Conservation (phyloP, 2,113 vertebrate species). For the Brachirus orientalis region DNA sequence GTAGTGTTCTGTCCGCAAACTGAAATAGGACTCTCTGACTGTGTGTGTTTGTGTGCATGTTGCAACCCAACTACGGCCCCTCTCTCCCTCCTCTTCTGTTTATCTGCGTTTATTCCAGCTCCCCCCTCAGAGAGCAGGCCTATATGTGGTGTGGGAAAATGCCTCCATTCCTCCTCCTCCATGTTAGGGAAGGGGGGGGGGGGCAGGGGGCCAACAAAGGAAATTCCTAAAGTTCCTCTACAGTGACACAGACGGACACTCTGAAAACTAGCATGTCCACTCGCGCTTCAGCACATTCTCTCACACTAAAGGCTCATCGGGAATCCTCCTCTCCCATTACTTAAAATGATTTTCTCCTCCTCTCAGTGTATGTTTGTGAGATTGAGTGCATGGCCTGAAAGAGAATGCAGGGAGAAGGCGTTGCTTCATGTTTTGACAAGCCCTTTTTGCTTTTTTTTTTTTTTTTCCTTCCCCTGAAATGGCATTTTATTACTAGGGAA, state of each 20-base stretch:
- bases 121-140: slow-evolving; percentile 47
- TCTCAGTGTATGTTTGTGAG: slow-evolving; percentile 5
- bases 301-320: slow-evolving; percentile 49
- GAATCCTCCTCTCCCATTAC: slow-evolving; percentile 49
- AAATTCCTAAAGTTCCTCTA: slow-evolving; percentile 81
- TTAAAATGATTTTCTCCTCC: slow-evolving; percentile 26
- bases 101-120: slow-evolving; percentile 50
- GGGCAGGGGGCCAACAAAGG: slow-evolving; percentile 68
- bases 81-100: slow-evolving; percentile 50
- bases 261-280: slow-evolving; percentile 61
- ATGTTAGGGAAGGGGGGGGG: not conserved
- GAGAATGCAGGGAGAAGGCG: slow-evolving; percentile 22
- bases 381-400: slow-evolving; percentile 18
- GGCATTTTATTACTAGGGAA: slow-evolving; percentile 15
- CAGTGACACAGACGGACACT: slow-evolving; percentile 67
- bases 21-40: slow-evolving; percentile 46
- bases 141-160: slow-evolving; percentile 74
- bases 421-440: slow-evolving; percentile 52
- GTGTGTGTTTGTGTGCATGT: slow-evolving; percentile 37
- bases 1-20: slow-evolving; percentile 41
- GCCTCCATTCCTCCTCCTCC: slow-evolving; percentile 40
- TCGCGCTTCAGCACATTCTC: slow-evolving; percentile 50
- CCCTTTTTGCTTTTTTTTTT: slow-evolving; percentile 10
- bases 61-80: slow-evolving; percentile 55
- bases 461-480: slow-evolving; percentile 10